Evolutionary conservation across 2,888 invertebrate species (phyloP).

Genomic region (Epinotia demarniana): DNA sequence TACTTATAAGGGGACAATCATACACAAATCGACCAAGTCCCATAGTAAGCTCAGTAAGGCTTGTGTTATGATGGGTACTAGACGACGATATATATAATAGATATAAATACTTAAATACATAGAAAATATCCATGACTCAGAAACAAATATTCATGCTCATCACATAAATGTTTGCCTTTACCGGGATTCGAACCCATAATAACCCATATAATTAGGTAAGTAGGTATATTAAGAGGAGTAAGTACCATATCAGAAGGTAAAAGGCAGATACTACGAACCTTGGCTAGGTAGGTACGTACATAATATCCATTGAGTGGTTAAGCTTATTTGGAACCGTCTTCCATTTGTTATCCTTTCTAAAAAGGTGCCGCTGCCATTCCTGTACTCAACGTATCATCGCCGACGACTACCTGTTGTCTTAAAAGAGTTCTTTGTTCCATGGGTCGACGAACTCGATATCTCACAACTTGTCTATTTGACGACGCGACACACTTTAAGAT

Average conservation of each 20-base stretch:
- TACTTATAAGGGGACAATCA: no score
- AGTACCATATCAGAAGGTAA: neutral
- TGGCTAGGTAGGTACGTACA: neutral
- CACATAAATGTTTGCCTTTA: no score
- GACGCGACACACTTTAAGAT: constrained; percentile 51
- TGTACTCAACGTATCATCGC: constrained; percentile 47
- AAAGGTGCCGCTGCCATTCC: constrained; percentile 30
- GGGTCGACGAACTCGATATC: constrained; percentile 72
- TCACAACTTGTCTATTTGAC: constrained; percentile 60
- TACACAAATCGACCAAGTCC: no score
- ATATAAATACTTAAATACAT: no score
- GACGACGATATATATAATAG: no score
- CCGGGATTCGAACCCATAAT: no score
- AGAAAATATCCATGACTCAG: no score
- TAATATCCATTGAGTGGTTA: constrained; percentile 1
- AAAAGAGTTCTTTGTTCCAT: constrained; percentile 64
- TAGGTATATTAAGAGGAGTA: neutral
- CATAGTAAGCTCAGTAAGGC: no score
- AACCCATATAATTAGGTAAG: no score
- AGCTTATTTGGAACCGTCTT: constrained; percentile 9
- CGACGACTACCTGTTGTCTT: constrained; percentile 60
- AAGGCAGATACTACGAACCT: neutral
- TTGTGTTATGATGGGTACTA: no score
- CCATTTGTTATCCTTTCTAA: constrained; percentile 40
- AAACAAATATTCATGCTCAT: no score